Evolutionary conservation across 2,797 vertebrate species (phyloP).

Genomic region (Siniperca obscura): DNA sequence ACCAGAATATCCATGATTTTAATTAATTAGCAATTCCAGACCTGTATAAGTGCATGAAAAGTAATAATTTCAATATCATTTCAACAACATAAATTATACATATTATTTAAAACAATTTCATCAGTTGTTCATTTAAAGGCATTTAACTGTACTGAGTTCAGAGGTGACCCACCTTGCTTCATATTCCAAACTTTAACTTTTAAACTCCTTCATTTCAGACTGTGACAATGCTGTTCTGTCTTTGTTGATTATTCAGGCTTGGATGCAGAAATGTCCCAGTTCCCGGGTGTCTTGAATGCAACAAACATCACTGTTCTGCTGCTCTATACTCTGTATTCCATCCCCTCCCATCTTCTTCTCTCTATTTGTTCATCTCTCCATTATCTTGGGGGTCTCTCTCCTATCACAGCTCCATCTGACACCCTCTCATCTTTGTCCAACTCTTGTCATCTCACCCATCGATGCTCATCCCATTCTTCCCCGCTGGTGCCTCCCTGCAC

Average conservation of each 20-base stretch:
- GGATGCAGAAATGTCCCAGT: background rate
- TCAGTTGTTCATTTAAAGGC: background rate
- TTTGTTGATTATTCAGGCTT: background rate
- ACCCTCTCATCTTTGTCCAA: slow-evolving; percentile 13
- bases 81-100: background rate
- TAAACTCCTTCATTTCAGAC: background rate
- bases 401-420: background rate
- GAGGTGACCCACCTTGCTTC: background rate
- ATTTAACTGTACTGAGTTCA: background rate
- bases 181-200: background rate
- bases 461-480: background rate
- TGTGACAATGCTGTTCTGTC: background rate
- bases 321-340: background rate
- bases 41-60: background rate
- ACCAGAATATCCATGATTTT: background rate
- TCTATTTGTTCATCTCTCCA: background rate
- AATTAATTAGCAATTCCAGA: background rate
- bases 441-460: slow-evolving; percentile 2
- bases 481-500: background rate
- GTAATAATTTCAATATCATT: background rate
- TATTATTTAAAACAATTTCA: background rate
- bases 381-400: background rate
- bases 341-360: background rate
- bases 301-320: background rate
- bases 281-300: background rate